Conservation (phyloP, 2,797 vertebrate species). For the Cuniculus paca region DNA sequence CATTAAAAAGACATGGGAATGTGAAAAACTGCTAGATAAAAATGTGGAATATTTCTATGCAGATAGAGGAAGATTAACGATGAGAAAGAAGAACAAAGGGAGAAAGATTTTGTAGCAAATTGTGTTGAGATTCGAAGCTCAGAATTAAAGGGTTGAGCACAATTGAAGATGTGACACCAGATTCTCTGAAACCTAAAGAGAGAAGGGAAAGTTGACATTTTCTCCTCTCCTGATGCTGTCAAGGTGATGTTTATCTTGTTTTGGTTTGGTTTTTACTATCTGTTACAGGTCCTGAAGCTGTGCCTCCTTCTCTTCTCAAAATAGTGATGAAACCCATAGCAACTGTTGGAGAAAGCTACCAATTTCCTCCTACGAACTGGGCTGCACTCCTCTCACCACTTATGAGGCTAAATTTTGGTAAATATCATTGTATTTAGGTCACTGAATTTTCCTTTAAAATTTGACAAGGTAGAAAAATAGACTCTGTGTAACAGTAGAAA, state of each 20-base stretch:
- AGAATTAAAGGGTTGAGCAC: not conserved
- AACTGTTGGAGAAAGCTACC: conserved; percentile 90
- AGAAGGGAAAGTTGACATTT: not conserved
- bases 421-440: conserved; percentile 60
- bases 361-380: conserved; percentile 97
- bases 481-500: not conserved
- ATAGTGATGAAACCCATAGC: conserved; percentile 91
- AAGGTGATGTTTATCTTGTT: not conserved
- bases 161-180: not conserved
- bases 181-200: not conserved
- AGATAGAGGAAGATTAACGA: not conserved
- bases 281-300: conserved; percentile 92
- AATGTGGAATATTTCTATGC: not conserved
- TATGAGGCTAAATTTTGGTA: conserved; percentile 95
- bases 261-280: not conserved
- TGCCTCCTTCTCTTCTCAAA: conserved; percentile 89
- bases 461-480: not conserved
- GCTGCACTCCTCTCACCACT: conserved; percentile 94
- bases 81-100: not conserved
- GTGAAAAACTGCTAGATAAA: not conserved
- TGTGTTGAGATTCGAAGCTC: not conserved
- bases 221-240: not conserved
- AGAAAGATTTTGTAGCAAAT: not conserved
- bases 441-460: not conserved
- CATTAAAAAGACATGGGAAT: not conserved